A percentile compares a stretch with the other conserved stretches of the same genome.
Evolutionary conservation across 2,113 vertebrate genomes (phyloP).

Genomic region (Oreochromis niloticus): DNA sequence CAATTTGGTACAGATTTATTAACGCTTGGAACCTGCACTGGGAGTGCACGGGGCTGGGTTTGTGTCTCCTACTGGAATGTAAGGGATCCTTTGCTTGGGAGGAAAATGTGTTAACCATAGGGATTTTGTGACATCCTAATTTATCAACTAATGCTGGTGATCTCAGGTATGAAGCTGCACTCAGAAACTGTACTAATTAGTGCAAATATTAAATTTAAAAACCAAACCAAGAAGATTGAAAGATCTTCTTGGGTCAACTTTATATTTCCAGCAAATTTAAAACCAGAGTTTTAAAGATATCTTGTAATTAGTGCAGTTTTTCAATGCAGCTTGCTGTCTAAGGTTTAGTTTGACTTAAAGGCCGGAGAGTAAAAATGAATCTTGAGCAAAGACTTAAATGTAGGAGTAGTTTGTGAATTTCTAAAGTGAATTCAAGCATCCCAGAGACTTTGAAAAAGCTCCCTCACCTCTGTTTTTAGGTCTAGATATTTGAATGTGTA

Average conservation of each 20-base stretch:
- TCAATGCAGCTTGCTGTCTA: not conserved
- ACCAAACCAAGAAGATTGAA: not conserved
- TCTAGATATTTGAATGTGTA: accelerated
- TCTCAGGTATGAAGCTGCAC: not conserved
- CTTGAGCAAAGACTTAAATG: not conserved
- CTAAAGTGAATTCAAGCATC: not conserved
- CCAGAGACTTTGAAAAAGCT: not conserved
- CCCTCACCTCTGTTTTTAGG: not conserved
- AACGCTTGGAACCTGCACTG: not conserved
- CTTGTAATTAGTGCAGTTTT: accelerated
- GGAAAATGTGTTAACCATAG: not conserved
- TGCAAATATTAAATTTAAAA: not conserved
- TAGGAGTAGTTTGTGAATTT: not conserved
- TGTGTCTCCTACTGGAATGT: accelerated
- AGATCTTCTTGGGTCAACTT: not conserved
- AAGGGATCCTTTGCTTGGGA: not conserved
- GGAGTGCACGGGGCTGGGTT: accelerated
- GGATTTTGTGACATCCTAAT: accelerated
- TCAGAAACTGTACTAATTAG: not conserved
- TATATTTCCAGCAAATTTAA: not conserved
- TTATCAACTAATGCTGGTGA: accelerated
- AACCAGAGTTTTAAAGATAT: not conserved
- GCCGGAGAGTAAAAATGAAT: not conserved
- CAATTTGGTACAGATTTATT: accelerated
- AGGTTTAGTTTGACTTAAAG: not conserved